Evolutionary conservation across 2,797 vertebrate genomes (phyloP).

Genomic region (Malurus leucopterus): DNA sequence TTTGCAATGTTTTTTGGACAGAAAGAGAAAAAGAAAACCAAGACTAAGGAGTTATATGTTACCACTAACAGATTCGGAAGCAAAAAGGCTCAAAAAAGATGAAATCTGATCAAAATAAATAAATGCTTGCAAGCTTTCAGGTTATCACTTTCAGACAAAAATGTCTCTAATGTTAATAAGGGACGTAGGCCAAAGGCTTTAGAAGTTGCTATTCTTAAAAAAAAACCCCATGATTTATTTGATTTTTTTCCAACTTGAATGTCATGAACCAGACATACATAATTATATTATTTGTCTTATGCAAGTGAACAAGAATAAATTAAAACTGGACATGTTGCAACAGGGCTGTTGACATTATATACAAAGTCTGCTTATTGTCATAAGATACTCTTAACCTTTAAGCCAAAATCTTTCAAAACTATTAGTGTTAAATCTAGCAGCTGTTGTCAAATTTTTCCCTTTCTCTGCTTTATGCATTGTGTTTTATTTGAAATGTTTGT

Average conservation of each 20-base stretch:
- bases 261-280: conserved; percentile 74
- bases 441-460: conserved; percentile 74
- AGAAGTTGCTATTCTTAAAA: conserved; percentile 62
- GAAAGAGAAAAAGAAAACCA: background rate
- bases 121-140: conserved; percentile 49
- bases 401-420: conserved; percentile 83
- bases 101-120: conserved; percentile 62
- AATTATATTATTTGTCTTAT: conserved; percentile 80
- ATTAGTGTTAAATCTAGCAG: conserved; percentile 79
- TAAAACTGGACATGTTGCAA: conserved; percentile 79
- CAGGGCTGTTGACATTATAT: conserved; percentile 79
- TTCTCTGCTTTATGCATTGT: conserved; percentile 74
- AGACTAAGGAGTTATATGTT: background rate
- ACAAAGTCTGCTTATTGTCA: conserved; percentile 82
- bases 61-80: conserved; percentile 1
- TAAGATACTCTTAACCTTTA: conserved; percentile 80
- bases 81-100: conserved; percentile 1
- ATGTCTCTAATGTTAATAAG: conserved; percentile 60
- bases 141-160: conserved; percentile 66
- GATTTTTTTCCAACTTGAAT: conserved; percentile 53
- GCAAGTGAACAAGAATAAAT: conserved; percentile 78
- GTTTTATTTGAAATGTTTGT: conserved; percentile 80
- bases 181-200: conserved; percentile 46
- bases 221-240: background rate
- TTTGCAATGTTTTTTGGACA: background rate